Evolutionary conservation across 1,140 invertebrate genomes (phyloP), one percentile per base, ranked within the genome.

Genomic region (Scaptomyza hsui): DNA sequence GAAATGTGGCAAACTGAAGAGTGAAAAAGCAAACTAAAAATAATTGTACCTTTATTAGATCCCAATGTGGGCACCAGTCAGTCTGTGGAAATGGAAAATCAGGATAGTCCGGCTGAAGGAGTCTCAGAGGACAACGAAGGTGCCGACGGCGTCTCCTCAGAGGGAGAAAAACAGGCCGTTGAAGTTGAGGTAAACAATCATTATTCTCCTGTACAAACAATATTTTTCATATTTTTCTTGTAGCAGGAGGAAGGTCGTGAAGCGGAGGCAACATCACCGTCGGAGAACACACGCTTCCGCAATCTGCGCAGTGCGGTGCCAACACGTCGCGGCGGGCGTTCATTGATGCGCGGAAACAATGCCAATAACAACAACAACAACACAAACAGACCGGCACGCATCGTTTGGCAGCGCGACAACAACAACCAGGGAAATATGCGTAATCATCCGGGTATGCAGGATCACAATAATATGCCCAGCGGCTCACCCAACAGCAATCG

Each of bases 221-320:
- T 37, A 39, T 12, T 15, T n/a, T 10, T 13, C 29, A 39, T 39
- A 0, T 18, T 5, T n/a, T n/a, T 29, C 16, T 37, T n/a, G 1
- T 4, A 37, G 2, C 90, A 93, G 21, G 94, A 95, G 78, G 95
- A 95, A 67, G 94, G 94, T 7, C 93, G 94, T 19, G 95, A 95
- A 80, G 94, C 94, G 4, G 95, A 95, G 90, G 94, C 94, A 51
- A 94, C 94, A 1, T 93, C 93, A 10, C 93, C 93, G 0, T 93
- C 93, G 6, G 93, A 91, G 29, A 91, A 88, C 15, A 91, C 90
- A 13, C 72, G 90, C 0, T 91, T 75, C 19, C 83, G 89, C 29
- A 77, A 70, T 0, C 44, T 76, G 3, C 82, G 91, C 41, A 90
- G 91, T 16, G 77, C 89, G 41, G 26, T 82, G 55, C 75, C 74